Percentiles rank a stretch among this genome's conserved stretches.
These are phyloP conservation scores for Ormyrus pomaceus DNA, from an alignment of 2,888 invertebrate genomes.

Conservation along the genomic window DNA sequence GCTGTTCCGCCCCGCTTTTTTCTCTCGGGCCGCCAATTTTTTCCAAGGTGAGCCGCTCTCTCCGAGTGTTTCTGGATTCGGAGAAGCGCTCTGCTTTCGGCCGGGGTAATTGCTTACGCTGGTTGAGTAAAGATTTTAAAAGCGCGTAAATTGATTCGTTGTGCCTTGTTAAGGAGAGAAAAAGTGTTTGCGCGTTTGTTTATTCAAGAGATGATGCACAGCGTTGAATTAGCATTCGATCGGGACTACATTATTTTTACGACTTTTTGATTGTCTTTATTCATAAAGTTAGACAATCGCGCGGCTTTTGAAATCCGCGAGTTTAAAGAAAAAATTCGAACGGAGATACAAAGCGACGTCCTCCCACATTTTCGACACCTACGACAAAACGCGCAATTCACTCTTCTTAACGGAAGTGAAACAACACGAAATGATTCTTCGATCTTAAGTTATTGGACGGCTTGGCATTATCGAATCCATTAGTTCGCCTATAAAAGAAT, in stretches of 20 bases:
- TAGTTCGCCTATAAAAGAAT: constrained; percentile 3
- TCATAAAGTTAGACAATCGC: no score
- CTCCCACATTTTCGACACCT: constrained; percentile 7
- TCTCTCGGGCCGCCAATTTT: no score
- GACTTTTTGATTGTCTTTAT: background rate
- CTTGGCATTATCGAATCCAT: constrained; percentile 10
- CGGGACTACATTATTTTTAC: background rate
- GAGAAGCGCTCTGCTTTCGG: no score
- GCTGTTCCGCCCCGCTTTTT: no score
- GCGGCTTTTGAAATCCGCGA: background rate
- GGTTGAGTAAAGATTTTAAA: constrained; percentile 18
- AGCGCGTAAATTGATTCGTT: background rate
- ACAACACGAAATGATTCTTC: background rate
- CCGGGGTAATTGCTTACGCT: no score
- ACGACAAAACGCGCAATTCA: background rate
- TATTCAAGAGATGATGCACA: background rate
- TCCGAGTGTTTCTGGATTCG: no score
- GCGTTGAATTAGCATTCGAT: no score
- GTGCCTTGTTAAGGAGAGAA: background rate
- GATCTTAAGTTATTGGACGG: background rate
- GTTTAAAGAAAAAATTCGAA: constrained; percentile 3
- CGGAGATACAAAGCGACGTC: background rate
- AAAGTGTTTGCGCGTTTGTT: background rate
- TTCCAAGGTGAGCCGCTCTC: no score
- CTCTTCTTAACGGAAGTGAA: constrained; percentile 23